These are phyloP conservation scores for Amphimallon solstitiale DNA, from an alignment of 2,888 invertebrate genomes.

Conservation along the genomic window DNA sequence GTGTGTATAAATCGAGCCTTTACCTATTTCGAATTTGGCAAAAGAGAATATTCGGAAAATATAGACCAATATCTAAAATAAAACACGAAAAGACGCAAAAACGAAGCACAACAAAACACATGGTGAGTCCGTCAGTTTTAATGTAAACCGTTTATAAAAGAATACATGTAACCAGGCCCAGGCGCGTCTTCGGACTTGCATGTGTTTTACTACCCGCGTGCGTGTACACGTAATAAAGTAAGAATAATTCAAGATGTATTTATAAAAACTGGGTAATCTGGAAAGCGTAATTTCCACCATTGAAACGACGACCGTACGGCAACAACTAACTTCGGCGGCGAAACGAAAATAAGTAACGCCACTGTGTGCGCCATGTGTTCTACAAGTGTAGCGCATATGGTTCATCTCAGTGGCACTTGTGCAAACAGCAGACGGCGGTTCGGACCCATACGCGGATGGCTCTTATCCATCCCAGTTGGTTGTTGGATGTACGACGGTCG, in stretches of 20 bases:
- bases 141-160: conserved; percentile 36
- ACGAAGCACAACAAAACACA: conserved; percentile 32
- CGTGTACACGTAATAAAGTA: conserved; percentile 13
- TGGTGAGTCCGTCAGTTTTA: conserved; percentile 31
- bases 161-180: not conserved
- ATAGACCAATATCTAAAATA: conserved; percentile 27
- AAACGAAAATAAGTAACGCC: conserved; percentile 41
- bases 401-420: conserved; percentile 51
- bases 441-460: conserved; percentile 44
- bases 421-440: conserved; percentile 50
- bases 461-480: conserved; percentile 49
- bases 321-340: not conserved
- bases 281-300: conserved; percentile 36
- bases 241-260: conserved; percentile 17
- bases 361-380: conserved; percentile 47
- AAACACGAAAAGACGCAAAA: conserved; percentile 24
- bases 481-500: conserved; percentile 11
- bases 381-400: conserved; percentile 50
- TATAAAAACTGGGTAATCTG: conserved; percentile 37
- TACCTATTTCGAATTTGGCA: too few species aligned
- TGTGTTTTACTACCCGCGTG: not conserved
- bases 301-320: not conserved
- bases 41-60: not conserved
- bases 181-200: not conserved
- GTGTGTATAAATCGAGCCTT: too few species aligned